These are phyloP conservation scores for Fabriciana adippe DNA, from an alignment of 2,888 invertebrate genomes.

Conservation along the genomic window DNA sequence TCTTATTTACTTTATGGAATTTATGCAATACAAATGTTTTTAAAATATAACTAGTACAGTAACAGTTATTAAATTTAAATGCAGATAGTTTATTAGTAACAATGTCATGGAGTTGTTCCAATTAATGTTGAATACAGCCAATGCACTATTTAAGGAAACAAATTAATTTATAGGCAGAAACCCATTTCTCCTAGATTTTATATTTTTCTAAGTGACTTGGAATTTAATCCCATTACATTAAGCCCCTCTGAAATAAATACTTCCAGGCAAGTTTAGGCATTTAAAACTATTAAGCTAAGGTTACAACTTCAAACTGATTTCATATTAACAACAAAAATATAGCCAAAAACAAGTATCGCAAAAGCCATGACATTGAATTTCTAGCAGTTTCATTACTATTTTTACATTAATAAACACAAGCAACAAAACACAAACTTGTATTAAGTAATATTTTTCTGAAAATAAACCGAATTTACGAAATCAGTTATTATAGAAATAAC, in stretches of 20 bases:
- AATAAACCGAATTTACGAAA: conserved; percentile 23
- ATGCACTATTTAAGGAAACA: conserved; percentile 40
- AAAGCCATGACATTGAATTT: conserved; percentile 68
- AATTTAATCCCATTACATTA: conserved; percentile 61
- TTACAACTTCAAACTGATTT: conserved; percentile 40
- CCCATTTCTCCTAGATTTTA: conserved; percentile 49
- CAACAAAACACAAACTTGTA: conserved; percentile 56
- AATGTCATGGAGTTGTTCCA: conserved; percentile 74
- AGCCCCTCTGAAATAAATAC: conserved; percentile 53
- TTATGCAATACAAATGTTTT: conserved; percentile 77
- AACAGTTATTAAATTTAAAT: conserved; percentile 79
- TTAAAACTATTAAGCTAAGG: conserved; percentile 43
- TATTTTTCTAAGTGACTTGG: conserved; percentile 63
- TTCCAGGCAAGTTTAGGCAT: conserved; percentile 77
- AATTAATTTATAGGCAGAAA: conserved; percentile 51
- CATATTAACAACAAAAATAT: conserved; percentile 16
- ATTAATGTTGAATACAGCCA: conserved; percentile 51
- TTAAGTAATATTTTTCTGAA: conserved; percentile 36
- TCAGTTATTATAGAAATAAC: conserved; percentile 17
- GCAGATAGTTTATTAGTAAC: conserved; percentile 68
- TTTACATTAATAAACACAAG: conserved; percentile 51
- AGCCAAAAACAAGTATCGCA: conserved; percentile 31
- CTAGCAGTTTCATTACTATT: conserved; percentile 51
- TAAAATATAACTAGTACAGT: conserved; percentile 78
- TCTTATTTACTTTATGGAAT: conserved; percentile 72